Percentiles rank a stretch among this genome's conserved stretches.
These are phyloP conservation scores for Poecile montanus DNA, from an alignment of 2,797 vertebrate genomes.

Conservation along the genomic window DNA sequence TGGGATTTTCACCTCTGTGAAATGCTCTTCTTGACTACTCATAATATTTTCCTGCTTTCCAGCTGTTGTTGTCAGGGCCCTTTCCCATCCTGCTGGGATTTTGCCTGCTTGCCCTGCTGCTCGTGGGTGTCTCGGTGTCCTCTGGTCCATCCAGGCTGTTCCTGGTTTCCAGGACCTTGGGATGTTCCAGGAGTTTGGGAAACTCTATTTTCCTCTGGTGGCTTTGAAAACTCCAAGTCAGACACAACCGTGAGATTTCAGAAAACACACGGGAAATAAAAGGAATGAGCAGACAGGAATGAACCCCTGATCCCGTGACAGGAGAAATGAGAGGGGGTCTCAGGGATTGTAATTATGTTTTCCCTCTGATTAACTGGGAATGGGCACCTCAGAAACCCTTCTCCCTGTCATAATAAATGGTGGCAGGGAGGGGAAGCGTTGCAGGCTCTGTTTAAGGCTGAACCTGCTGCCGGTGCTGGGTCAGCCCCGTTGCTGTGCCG, in stretches of 20 bases:
- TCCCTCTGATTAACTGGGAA: not conserved
- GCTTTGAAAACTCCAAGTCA: not conserved
- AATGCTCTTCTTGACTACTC: not conserved
- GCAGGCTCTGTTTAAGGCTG: not conserved
- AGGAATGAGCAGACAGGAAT: fast-evolving
- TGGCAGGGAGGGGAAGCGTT: not conserved
- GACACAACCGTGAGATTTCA: not conserved
- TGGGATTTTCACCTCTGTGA: not conserved
- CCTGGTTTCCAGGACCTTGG: not conserved
- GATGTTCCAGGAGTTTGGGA: not conserved
- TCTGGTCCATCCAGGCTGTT: fast-evolving
- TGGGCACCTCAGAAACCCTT: not conserved
- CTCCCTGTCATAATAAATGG: fast-evolving
- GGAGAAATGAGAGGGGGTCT: not conserved
- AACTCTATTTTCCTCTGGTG: not conserved
- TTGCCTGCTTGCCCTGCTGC: not conserved
- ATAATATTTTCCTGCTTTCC: not conserved
- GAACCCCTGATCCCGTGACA: not conserved
- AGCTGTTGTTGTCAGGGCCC: not conserved
- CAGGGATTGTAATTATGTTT: fast-evolving
- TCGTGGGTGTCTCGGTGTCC: not conserved
- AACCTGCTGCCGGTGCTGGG: not conserved
- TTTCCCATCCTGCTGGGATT: not conserved
- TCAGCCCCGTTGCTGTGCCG: not conserved
- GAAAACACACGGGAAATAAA: not conserved